These are phyloP conservation scores for Drepana arcuata DNA, from an alignment of 1,140 invertebrate genomes.

Conservation along the genomic window DNA sequence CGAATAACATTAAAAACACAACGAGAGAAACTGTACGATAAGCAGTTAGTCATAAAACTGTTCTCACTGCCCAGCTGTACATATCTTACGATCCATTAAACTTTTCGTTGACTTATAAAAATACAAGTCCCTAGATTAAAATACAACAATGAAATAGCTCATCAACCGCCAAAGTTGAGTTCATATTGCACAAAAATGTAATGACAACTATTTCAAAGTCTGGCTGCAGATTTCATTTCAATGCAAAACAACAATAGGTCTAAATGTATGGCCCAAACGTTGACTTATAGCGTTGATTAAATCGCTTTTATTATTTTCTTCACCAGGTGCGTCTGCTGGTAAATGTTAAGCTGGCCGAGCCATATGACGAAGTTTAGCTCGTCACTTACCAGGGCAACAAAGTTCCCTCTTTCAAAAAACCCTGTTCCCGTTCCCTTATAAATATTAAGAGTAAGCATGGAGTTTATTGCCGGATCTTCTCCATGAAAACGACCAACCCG, in stretches of 20 bases:
- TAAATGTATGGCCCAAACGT: too few relatives aligned
- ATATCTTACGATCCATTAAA: not conserved
- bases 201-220: conserved; percentile 15
- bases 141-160: conserved; percentile 3
- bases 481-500: too few relatives aligned
- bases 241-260: conserved; percentile 28
- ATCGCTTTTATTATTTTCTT: not conserved
- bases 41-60: too few relatives aligned
- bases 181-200: conserved; percentile 13
- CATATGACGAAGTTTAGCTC: not conserved
- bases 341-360: not conserved
- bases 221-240: conserved; percentile 28
- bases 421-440: too few relatives aligned
- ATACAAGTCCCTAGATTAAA: not conserved
- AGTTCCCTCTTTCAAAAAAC: too few relatives aligned
- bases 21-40: too few relatives aligned
- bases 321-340: not conserved
- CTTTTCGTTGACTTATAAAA: not conserved
- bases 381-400: not conserved
- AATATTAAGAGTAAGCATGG: too few relatives aligned
- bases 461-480: too few relatives aligned
- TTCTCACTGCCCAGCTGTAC: too few relatives aligned
- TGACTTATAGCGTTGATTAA: too few relatives aligned
- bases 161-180: conserved; percentile 5
- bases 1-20: not conserved